Evolutionary conservation across 2,888 invertebrate genomes (phyloP), one percentile per base, ranked within the genome.

Genomic region (Diarsia rubi): DNA sequence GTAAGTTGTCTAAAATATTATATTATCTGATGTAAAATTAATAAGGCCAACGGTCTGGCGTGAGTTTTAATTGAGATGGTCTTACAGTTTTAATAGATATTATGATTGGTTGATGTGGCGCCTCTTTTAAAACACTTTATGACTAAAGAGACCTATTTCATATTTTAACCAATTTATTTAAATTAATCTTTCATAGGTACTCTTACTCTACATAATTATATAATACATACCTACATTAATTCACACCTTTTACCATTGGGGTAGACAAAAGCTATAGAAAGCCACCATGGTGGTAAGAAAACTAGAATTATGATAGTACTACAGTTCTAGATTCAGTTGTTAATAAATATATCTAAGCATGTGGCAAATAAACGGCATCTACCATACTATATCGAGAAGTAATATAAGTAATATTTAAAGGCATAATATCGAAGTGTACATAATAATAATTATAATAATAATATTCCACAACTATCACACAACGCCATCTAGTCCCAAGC

Each of bases 41-140:
- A 70, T 67, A 24, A 75, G 69, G 8, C 37, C 57, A 45, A 37
- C 31, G 9, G 69, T 42, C 14, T 37, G 21, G 24, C 5, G 12
- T 64, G 47, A 68, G 31, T 3, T 24, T 49, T 60, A 31, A 24
- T 60, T 27, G 14, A n/a, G 16, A 37, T 66, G 19, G 2, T 60
- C 49, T 16, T 4, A 73, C 16, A 49, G 27, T 75, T 80, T 45
- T 54, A 69, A 45, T 62, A 63, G 37, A 57, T 45, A 44, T 49
- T 21, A 49, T 16, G n/a, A 37, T 31, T 52, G 45, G 12, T 5
- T 52, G 60, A 27, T 19, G 21, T 60, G 77, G 77, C 82, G 69
- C 82, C 66, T 69, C 52, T 49, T n/a, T 47, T 54, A 42, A 73
- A 21, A 31, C 24, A 54, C 9, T 42, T 37, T 6, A 59, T 45